Evolutionary conservation across 1,140 invertebrate genomes (phyloP).

Genomic region (Cherax destructor): DNA sequence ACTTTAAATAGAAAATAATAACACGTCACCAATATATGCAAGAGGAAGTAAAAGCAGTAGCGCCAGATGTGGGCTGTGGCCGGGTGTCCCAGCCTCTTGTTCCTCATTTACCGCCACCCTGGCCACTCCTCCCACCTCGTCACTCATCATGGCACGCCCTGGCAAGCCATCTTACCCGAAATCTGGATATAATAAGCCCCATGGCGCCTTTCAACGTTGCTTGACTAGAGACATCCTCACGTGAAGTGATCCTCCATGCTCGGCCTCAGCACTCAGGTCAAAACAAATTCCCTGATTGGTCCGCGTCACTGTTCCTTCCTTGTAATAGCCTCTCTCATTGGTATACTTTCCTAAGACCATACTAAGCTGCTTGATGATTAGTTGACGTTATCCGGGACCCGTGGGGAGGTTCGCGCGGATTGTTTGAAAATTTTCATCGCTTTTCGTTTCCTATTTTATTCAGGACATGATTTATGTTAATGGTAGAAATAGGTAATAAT

Average conservation of each 20-base stretch:
- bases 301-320: background rate
- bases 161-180: slow-evolving; percentile 24
- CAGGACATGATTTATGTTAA: too few relatives aligned
- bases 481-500: too few relatives aligned
- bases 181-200: slow-evolving; percentile 60
- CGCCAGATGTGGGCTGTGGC: background rate
- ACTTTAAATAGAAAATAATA: too few relatives aligned
- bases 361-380: background rate
- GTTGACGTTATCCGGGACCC: slow-evolving; percentile 4
- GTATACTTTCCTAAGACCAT: background rate
- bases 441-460: too few relatives aligned
- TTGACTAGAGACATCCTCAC: background rate
- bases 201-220: slow-evolving; percentile 21
- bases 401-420: background rate
- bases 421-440: background rate
- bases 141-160: too few relatives aligned
- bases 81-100: background rate
- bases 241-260: slow-evolving; percentile 13
- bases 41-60: background rate
- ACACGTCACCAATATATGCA: too few relatives aligned
- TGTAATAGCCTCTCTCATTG: slow-evolving; percentile 12
- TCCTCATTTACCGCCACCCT: background rate
- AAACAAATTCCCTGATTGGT: slow-evolving; percentile 55
- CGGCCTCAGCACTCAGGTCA: slow-evolving; percentile 12
- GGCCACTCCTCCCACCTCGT: background rate